Base-by-base conservation (phyloP, 2,888 invertebrate species). In the Tetanocera ferruginea region DNA sequence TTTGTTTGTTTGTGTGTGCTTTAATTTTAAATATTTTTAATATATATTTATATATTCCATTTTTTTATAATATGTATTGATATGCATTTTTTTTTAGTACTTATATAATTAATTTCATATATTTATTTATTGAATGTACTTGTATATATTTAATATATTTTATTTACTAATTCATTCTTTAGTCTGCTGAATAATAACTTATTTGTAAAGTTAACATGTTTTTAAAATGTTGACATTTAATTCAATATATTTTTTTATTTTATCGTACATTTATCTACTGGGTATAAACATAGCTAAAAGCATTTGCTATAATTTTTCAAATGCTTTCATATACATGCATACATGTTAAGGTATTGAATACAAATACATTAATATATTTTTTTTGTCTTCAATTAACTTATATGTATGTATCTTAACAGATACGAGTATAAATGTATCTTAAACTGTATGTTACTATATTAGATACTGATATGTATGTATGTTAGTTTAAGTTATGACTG, bases 1-100 rank as follows among this genome's bases (percentile, higher is more conserved):
- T 80, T 81, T 80, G 80, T 80, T 82, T 81, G 77, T 77, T 76
- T 72, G 60, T 28, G 60, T 79, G 78, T 75, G 75, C 71, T 55
- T 67, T 25, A 43, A 8, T 28, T 78, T 64, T 81, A 78, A 76
- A 73, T 70, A 74, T 72, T 62, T 49, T 14, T 28, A n/a, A 51
- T 49, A 70, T 25, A 37, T 52, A 25, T 19, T 52, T 51, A 11
- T 34, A 23, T 37, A 23, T 19, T 28, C 51, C 55, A 23, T 23
- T 72, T 31, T 19, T 57, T 23, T 43, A 43, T 43, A 37, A 37
- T 37, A 8, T 43, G 28, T 55, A 69, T 28, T 69, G 69, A 69
- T 69, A 69, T 69, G 69, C 49, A 69, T 49, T 69, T 69, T 49
- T 69, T 37, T 37, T 19, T 51, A 25, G 19, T 37, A 11, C 14